phyloP scores from a whole-genome alignment of 2,888 invertebrate genomes.

The Anoncus sp. region DNA sequence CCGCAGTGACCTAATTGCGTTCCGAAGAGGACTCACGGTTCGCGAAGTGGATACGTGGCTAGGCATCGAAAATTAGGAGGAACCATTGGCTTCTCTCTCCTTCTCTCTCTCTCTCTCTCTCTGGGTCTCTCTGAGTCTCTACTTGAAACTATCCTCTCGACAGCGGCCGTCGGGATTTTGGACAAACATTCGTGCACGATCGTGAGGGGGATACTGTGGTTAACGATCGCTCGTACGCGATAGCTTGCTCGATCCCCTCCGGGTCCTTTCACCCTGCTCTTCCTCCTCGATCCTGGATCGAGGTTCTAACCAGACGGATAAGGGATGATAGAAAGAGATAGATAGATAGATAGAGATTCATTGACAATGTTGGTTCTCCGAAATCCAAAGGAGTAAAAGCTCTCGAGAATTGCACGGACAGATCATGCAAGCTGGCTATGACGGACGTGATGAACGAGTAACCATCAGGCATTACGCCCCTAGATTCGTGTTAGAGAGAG shows the following conservation, averaged over 20 bases:
- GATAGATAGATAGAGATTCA: slow-evolving; percentile 1
- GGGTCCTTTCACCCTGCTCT: slow-evolving; percentile 20
- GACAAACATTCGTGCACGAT: slow-evolving; percentile 32
- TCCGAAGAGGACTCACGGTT: slow-evolving; percentile 40
- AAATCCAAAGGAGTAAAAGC: slow-evolving; percentile 5
- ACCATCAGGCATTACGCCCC: slow-evolving; percentile 17
- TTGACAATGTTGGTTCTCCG: slow-evolving; percentile 19
- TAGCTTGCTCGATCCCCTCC: slow-evolving; percentile 2
- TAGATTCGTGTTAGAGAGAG: background rate
- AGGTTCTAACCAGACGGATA: slow-evolving; percentile 11
- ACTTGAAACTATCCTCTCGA: slow-evolving; percentile 36
- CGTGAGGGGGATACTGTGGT: slow-evolving; percentile 21
- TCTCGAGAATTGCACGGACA: slow-evolving; percentile 14
- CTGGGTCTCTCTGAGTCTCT: slow-evolving; percentile 13
- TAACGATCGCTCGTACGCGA: background rate
- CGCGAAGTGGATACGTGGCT: slow-evolving; percentile 49
- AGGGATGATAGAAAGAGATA: background rate
- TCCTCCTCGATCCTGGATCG: no score
- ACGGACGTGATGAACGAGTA: slow-evolving; percentile 25
- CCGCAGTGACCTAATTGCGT: slow-evolving; percentile 46
- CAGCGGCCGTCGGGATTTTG: slow-evolving; percentile 21
- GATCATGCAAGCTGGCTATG: slow-evolving; percentile 30
- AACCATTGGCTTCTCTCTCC: slow-evolving; percentile 2
- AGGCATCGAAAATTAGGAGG: slow-evolving; percentile 47
- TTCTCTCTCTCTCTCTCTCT: slow-evolving; percentile 1